Evolutionary conservation across 2,888 invertebrate genomes (phyloP).

Genomic region (Tridacna crocea): DNA sequence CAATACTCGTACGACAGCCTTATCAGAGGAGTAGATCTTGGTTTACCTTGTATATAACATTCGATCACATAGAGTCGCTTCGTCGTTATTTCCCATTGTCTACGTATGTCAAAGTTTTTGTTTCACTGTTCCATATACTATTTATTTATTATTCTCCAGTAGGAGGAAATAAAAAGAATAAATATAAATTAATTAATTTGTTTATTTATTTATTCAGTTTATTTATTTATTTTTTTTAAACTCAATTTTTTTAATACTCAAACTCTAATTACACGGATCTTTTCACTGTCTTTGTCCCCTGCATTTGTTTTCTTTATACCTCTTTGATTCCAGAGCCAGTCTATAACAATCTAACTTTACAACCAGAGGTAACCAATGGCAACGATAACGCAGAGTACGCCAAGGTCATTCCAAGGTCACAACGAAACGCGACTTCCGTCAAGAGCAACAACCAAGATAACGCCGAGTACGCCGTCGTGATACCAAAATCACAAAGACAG

Average conservation of each 20-base stretch:
- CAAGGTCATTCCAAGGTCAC: constrained; percentile 16
- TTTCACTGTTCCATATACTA: too few species aligned
- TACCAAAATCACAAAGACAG: constrained; percentile 10
- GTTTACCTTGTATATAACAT: too few species aligned
- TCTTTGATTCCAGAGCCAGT: constrained; percentile 8
- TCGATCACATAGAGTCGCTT: too few species aligned
- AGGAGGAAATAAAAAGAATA: too few species aligned
- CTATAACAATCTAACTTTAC: background rate
- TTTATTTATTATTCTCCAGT: too few species aligned
- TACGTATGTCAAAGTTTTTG: too few species aligned
- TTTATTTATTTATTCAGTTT: too few species aligned
- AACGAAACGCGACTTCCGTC: background rate
- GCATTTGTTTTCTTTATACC: background rate
- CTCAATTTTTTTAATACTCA: background rate
- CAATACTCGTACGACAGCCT: too few species aligned
- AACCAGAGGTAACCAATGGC: background rate
- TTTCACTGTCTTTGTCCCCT: background rate
- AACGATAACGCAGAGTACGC: constrained; percentile 7
- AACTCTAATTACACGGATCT: background rate
- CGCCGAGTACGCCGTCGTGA: constrained; percentile 10
- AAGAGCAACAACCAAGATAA: background rate
- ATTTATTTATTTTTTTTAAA: background rate
- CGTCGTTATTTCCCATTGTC: too few species aligned
- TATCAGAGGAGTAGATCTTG: too few species aligned
- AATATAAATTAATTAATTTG: too few species aligned